Conservation (phyloP, 2,113 vertebrate species). For the Neomonachus schauinslandi region DNA sequence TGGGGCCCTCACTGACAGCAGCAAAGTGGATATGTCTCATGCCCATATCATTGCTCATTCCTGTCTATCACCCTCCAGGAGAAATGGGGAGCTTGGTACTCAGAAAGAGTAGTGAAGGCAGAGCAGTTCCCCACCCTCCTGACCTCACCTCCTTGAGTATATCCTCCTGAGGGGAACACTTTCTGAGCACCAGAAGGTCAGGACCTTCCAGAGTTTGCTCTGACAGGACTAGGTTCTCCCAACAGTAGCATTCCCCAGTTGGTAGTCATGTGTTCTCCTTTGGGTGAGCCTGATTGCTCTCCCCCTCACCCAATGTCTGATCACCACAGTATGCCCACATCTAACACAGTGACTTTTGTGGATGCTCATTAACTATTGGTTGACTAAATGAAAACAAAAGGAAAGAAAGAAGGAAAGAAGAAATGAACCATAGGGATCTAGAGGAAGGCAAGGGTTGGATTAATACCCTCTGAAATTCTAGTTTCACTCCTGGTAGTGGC, state of each 20-base stretch:
- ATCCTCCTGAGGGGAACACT: background rate
- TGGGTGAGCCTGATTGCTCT: background rate
- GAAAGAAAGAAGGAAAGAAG: background rate
- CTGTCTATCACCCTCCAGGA: background rate
- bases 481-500: background rate
- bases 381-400: background rate
- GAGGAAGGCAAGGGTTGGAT: background rate
- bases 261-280: background rate
- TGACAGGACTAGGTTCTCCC: background rate
- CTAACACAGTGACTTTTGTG: background rate
- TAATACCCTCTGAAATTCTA: background rate
- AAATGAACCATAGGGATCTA: background rate
- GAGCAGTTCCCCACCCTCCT: background rate
- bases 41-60: background rate
- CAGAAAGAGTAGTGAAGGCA: background rate
- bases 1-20: background rate
- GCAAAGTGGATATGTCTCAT: background rate
- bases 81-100: background rate
- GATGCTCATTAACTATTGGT: background rate
- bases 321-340: background rate
- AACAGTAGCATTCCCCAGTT: background rate
- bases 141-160: background rate
- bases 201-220: background rate
- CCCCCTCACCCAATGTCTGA: background rate
- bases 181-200: background rate